Evolutionary conservation across 2,888 invertebrate species (phyloP), one percentile per base, ranked within the genome.

Genomic region (Hetaerina titia): DNA sequence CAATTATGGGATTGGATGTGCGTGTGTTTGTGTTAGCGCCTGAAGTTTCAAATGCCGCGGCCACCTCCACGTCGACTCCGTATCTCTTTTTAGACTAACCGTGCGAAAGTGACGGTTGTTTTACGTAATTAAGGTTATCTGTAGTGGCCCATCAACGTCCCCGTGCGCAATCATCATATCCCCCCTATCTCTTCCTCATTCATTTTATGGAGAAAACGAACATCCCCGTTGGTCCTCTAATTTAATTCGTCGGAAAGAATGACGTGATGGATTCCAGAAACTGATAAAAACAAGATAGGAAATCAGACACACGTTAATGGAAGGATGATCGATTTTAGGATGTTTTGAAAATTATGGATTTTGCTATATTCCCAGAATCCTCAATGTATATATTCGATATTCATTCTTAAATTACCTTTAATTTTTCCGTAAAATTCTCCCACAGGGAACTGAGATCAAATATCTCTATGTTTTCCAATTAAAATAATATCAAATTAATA

Each of bases 41-140:
- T 81, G 25, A 81, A 81, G 81, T 81, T 81, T 81, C 81, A 81
- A 81, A 81, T 81, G 81, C 81, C 81, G 81, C 81, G 25, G 31
- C 31, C 31, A n/a, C 22, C 22, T 69, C 69, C 69, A n/a, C 22
- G 25, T 81, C 31, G 81, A 81, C 0, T 31, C 25, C 31, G 22
- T 25, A 81, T 81, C 81, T 81, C 31, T 81, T 81, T 81, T 81
- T 81, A 81, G 81, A 81, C n/a, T 22, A 69, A n/a, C 31, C 69
- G 81, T 31, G 81, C 81, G 31, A 81, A 81, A 81, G 81, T 31
- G 31, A 31, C 11, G 31, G 81, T 31, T 8, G 81, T 81, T 81
- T 81, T 81, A 31, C 31, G 81, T 31, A 31, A 81, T 31, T 81
- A 81, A 13, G 31, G 25, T 81, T 81, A 81, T 81, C 81, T 25